These are phyloP conservation scores for Gobio occitaniae DNA, from an alignment of 2,797 vertebrate genomes.

Conservation along the genomic window DNA sequence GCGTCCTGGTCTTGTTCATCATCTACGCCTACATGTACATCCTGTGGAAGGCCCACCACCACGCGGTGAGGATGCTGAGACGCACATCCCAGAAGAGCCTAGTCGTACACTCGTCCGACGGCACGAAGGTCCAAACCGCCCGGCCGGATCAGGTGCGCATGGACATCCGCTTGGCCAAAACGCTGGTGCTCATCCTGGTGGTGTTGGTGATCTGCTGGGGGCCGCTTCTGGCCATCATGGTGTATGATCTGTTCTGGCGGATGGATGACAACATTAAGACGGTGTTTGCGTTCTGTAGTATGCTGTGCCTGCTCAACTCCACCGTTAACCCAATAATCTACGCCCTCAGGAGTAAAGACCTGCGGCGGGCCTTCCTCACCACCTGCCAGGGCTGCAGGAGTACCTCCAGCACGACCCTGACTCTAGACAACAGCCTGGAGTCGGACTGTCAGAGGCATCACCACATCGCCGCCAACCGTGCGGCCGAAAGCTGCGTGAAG, in stretches of 20 bases:
- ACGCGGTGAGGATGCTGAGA: constrained; percentile 95
- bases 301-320: constrained; percentile 98
- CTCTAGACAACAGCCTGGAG: constrained; percentile 97
- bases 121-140: constrained; percentile 93
- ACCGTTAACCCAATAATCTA: constrained; percentile 99
- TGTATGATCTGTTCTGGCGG: constrained; percentile 98
- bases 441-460: constrained; percentile 94
- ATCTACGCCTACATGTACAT: constrained; percentile 99
- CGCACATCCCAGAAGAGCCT: constrained; percentile 97
- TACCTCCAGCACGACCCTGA: constrained; percentile 78
- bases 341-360: constrained; percentile 96
- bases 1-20: constrained; percentile 93
- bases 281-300: constrained; percentile 97
- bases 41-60: constrained; percentile 98
- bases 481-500: constrained; percentile 97
- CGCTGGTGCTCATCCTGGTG: constrained; percentile 96
- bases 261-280: constrained; percentile 98
- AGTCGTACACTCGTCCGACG: constrained; percentile 92
- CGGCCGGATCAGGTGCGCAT: constrained; percentile 96
- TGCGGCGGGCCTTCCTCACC: constrained; percentile 94
- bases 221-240: constrained; percentile 96
- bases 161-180: constrained; percentile 99
- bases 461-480: constrained; percentile 91
- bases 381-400: constrained; percentile 92
- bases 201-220: constrained; percentile 99